Base-by-base conservation (phyloP, 2,113 vertebrate genomes). In the Paramormyrops kingsleyae region DNA sequence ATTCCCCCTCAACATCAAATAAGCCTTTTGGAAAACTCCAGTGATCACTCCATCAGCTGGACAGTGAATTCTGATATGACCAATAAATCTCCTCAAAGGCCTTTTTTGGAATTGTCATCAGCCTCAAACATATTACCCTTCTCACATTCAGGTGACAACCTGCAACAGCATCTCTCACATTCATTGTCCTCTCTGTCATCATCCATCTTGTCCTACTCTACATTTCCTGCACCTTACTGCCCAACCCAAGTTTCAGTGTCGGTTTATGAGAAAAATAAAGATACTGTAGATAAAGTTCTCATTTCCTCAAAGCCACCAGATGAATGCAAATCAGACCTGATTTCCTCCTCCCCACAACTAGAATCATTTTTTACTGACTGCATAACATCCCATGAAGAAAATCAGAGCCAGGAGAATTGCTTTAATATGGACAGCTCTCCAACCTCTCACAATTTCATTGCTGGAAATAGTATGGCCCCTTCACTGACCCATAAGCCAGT, bases 291-390 rank as follows among this genome's bases (percentile, higher is more conserved):
- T 44, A 97, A 96, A 42, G 96, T 95, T 89, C 93, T 94, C 1
- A 95, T 95, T 88, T 95, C 94, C 83, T 94, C 94, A 91, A 94
- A 94, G 92, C 92, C 94, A 46, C 90, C 94, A 13, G 87, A 93
- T 83, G 95, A 96, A 87, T 91, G 85, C 19, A 95, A 96, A 84
- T 85, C 93, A 27, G 94, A 92, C 92, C 95, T 94, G 92, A 92
- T 96, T 91, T 94, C 95, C 2, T 95, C 98, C 88, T 95, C 98
- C 4, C 93, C 96, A 1, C 94, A 96, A 87, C 93, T 99, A 39
- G 97, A 98, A 85, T 95, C 96, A 0, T 98, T 98, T 93, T 99
- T 99, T 90, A 95, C 92, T 44, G 95, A 94, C 88, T 97, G 97
- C 91, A 98, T 98, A 89, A 93, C 97, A 3, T 93, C 94, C 59